Conservation (phyloP, 2,888 invertebrate species). For the Lycophotia porphyrea region DNA sequence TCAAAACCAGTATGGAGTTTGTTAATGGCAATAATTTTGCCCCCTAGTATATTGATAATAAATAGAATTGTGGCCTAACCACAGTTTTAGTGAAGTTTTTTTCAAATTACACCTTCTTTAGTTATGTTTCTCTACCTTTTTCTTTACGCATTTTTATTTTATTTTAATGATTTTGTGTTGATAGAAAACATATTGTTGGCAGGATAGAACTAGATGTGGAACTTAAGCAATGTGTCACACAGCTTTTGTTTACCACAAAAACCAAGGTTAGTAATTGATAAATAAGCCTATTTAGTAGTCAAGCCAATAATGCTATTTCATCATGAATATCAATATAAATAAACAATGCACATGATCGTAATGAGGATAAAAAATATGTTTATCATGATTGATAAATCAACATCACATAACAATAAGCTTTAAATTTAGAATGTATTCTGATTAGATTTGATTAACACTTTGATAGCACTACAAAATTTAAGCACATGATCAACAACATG, state of each 20-base stretch:
- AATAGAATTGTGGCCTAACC: no score
- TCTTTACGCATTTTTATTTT: no score
- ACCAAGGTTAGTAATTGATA: slow-evolving; percentile 5
- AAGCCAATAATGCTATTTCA: neutral
- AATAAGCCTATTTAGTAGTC: neutral
- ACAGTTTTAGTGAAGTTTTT: no score
- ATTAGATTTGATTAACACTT: slow-evolving; percentile 23
- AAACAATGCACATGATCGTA: slow-evolving; percentile 12
- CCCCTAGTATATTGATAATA: neutral
- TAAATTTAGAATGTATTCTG: slow-evolving; percentile 2
- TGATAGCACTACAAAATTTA: neutral
- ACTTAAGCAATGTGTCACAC: neutral
- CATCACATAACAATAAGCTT: neutral
- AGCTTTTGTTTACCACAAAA: neutral
- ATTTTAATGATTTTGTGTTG: neutral
- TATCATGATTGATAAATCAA: slow-evolving; percentile 29
- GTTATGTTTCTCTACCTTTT: no score
- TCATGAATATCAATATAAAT: neutral
- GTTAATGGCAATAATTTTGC: neutral
- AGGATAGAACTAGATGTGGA: neutral
- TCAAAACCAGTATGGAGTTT: neutral
- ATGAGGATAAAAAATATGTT: slow-evolving; percentile 13
- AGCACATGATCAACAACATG: neutral
- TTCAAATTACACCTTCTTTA: no score
- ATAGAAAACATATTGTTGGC: neutral